Evolutionary conservation across 2,888 invertebrate species (phyloP).

Genomic region (Thyatira batis): DNA sequence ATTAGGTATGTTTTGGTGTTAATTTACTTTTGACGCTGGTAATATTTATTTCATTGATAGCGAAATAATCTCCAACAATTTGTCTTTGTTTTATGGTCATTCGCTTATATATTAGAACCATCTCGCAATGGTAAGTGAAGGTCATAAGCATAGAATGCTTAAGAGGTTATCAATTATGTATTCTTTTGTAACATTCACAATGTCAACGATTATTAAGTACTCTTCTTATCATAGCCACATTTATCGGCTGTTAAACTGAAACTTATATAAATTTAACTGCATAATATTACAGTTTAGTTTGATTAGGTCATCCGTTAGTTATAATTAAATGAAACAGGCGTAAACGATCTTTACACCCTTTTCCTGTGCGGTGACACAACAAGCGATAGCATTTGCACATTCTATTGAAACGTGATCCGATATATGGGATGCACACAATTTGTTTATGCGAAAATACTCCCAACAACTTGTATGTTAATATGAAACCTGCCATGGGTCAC

Average conservation of each 20-base stretch:
- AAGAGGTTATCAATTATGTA: too few relatives aligned
- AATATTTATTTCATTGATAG: too few relatives aligned
- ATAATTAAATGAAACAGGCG: not conserved
- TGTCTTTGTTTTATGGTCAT: too few relatives aligned
- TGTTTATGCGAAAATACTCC: not conserved
- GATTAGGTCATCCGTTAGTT: not conserved
- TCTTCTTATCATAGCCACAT: too few relatives aligned
- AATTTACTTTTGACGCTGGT: too few relatives aligned
- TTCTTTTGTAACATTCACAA: too few relatives aligned
- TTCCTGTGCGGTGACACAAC: not conserved
- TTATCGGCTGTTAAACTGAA: too few relatives aligned
- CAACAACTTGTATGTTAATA: not conserved
- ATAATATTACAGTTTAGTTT: not conserved
- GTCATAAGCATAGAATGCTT: too few relatives aligned
- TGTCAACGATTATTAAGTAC: too few relatives aligned
- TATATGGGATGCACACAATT: not conserved
- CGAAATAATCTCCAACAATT: too few relatives aligned
- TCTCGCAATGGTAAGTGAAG: too few relatives aligned
- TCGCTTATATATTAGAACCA: too few relatives aligned
- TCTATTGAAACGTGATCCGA: not conserved
- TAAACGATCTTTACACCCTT: not conserved
- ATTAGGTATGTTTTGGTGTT: not conserved
- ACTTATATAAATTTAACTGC: not conserved
- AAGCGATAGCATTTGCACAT: not conserved
- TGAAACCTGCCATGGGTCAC: not conserved